Conservation (phyloP, 1,140 invertebrate species). For the Drosophila obscura region DNA sequence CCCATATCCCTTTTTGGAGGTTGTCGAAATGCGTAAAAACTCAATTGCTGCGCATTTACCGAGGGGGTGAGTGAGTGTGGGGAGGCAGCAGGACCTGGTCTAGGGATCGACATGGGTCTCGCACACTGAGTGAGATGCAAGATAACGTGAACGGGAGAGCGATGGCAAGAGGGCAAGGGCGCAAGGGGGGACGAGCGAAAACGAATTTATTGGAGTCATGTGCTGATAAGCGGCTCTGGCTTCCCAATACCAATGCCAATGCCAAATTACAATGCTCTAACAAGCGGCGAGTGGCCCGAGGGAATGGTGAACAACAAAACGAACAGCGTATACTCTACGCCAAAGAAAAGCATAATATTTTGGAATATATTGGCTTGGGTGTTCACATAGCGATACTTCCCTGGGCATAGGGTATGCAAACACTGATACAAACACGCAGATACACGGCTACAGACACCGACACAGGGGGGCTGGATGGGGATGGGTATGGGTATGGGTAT, state of each 20-base stretch:
- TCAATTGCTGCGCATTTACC: constrained; percentile 73
- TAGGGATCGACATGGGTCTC: constrained; percentile 58
- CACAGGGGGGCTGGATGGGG: constrained; percentile 4
- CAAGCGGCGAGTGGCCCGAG: constrained; percentile 19
- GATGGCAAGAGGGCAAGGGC: neutral
- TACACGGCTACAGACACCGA: constrained; percentile 45
- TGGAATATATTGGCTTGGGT: no score
- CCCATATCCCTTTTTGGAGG: constrained; percentile 49
- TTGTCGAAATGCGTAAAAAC: constrained; percentile 79
- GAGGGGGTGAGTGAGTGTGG: neutral
- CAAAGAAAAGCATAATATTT: neutral
- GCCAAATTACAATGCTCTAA: constrained; percentile 72
- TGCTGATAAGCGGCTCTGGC: constrained; percentile 65
- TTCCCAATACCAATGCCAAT: constrained; percentile 53
- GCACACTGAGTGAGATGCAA: constrained; percentile 58
- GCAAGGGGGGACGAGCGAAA: constrained; percentile 36
- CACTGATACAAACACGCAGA: constrained; percentile 53
- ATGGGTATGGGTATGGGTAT: no score
- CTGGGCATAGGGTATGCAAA: constrained; percentile 11
- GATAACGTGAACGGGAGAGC: constrained; percentile 41
- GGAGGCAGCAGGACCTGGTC: constrained; percentile 2
- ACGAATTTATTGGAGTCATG: constrained; percentile 81
- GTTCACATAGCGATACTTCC: neutral
- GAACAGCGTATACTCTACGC: constrained; percentile 27
- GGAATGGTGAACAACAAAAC: neutral